Evolutionary conservation across 2,888 invertebrate genomes (phyloP), one percentile per base, ranked within the genome.

Genomic region (Orthosia gothica): DNA sequence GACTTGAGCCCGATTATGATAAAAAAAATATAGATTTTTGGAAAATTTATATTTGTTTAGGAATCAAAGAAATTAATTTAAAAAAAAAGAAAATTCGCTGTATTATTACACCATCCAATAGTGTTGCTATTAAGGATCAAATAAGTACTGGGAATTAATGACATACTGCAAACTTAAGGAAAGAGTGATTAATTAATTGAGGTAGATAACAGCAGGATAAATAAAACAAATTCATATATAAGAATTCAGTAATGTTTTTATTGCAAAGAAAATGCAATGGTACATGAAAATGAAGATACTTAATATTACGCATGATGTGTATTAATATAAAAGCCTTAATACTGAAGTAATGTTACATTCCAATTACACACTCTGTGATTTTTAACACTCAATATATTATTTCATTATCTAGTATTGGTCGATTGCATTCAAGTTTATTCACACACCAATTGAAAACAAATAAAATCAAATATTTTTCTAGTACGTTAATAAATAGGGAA

Each of bases 341-440:
- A 80, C 80, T 84, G 80, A 68, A 80, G 52, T 64, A 84, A 68
- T 68, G 18, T 61, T 57, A 73, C 26, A 68, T 49, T 49, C 12
- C 63, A 67, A 70, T 70, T 49, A 70, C n/a, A 67, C 58, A 55
- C 40, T 67, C 5, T 64, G 20, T 68, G 64, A 67, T 59, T 55
- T 61, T 18, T 63, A 59, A 40, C 32, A 26, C 23, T 49, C 26
- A 70, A 54, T 20, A n/a, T 15, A 57, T 11, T 11, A 61, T 69
- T 65, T 18, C 0, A 20, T 61, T 47, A 11, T 18, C 3, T 47
- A 32, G 5, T 2, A 47, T 59, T 47, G 18, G 23, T 58, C 12
- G 11, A 7, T 20, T 32, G 15, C 16, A 13, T 40, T 49, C 13
- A 47, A 16, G 23, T 64, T 58, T 63, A 12, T 55, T 2, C 23